These are phyloP conservation scores for Piaya cayana DNA, from an alignment of 2,113 vertebrate species.

Conservation along the genomic window DNA sequence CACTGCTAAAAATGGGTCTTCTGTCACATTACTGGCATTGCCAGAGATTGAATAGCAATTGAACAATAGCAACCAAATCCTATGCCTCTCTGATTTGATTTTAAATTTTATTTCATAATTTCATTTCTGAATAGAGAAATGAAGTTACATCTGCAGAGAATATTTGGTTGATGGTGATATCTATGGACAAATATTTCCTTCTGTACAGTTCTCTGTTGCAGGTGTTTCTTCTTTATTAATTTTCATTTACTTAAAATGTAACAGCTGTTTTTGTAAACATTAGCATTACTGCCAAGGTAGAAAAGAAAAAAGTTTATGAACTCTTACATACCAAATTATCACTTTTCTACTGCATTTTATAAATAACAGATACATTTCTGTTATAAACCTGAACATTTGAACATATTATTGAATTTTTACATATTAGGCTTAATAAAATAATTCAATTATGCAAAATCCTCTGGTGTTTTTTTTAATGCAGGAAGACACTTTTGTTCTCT, in stretches of 20 bases:
- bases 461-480: not conserved
- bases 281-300: not conserved
- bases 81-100: not conserved
- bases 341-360: too few relatives aligned
- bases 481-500: too few relatives aligned
- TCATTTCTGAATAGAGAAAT: not conserved
- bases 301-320: not conserved
- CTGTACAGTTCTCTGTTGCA: not conserved
- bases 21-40: not conserved
- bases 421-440: not conserved
- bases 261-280: not conserved
- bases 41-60: not conserved
- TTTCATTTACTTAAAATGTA: not conserved
- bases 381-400: not conserved
- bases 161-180: not conserved
- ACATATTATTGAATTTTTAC: not conserved
- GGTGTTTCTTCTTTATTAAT: not conserved
- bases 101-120: not conserved
- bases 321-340: not conserved
- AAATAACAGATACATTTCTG: not conserved
- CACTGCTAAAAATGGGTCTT: not conserved
- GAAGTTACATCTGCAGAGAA: not conserved
- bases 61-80: not conserved
- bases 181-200: not conserved
- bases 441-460: not conserved